Evolutionary conservation across 2,888 invertebrate genomes (phyloP), one percentile per base, ranked within the genome.

Genomic region (Netelia virgata): DNA sequence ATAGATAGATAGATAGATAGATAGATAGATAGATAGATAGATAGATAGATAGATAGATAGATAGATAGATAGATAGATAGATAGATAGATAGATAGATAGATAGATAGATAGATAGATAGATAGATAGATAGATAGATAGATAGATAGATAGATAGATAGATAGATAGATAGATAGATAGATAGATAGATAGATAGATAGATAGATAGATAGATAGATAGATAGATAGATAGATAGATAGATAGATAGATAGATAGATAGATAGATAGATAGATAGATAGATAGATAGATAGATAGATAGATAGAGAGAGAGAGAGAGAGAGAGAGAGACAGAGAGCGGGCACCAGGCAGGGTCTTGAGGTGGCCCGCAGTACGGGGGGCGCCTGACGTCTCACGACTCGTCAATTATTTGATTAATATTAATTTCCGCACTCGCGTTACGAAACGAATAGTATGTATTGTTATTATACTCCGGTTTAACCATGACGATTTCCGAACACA

Each of bases 351-450:
- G 90, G 91, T 91, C 89, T 89, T 89, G 91, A 91, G 93, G 93
- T 93, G 92, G 93, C 91, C 92, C 92, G 93, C 93, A 92, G 91
- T 93, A 92, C 93, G 93, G 93, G 92, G 91, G 93, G 92, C 90
- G 93, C 93, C 93, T 93, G 93, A 93, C 92, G 93, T 93, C 92
- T 90, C 88, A 88, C 73, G 73, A 88, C 88, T 90, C 77, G 90
- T 89, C 92, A 91, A 90, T 91, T 92, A 91, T 89, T 84, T 80
- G 73, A 86, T 86, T 91, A 88, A 89, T 84, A 91, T 92, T 91
- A 90, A 89, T 63, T 41, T 86, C 86, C 90, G 86, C 87, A 84
- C 87, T 90, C 86, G 86, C 69, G 14, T 87, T 86, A 83, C 86
- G 82, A 89, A 88, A 66, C 69, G 75, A 28, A 55, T 8, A 43